These are phyloP conservation scores for Acanthoscelides obtectus DNA, from an alignment of 2,888 invertebrate genomes.

Conservation along the genomic window DNA sequence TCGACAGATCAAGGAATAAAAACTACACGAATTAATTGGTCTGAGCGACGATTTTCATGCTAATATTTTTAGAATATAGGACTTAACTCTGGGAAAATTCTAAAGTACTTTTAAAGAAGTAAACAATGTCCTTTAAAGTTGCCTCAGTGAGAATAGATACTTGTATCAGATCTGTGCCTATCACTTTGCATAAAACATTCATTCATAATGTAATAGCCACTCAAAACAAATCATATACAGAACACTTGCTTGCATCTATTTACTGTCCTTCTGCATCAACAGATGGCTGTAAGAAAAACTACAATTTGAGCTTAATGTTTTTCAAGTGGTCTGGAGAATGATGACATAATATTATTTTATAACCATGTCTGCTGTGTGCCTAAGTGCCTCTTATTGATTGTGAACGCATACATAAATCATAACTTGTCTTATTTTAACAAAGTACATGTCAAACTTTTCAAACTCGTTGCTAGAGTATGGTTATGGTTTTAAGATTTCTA, in stretches of 20 bases:
- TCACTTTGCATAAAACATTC: not conserved
- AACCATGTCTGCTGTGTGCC: not conserved
- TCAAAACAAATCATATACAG: not conserved
- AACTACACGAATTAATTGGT: too few relatives aligned
- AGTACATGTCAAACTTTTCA: not conserved
- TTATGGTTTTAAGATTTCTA: too few relatives aligned
- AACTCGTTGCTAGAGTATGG: not conserved
- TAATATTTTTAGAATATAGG: too few relatives aligned
- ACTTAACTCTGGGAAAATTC: too few relatives aligned
- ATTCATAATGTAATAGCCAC: not conserved
- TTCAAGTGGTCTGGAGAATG: not conserved
- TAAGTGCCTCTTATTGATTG: not conserved
- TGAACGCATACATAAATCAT: not conserved
- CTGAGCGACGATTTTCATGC: too few relatives aligned
- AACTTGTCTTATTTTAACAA: not conserved
- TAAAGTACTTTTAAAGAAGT: too few relatives aligned
- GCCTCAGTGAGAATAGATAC: too few relatives aligned
- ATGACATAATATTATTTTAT: not conserved
- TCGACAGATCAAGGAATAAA: too few relatives aligned
- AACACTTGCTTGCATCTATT: not conserved
- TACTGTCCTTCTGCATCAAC: not conserved
- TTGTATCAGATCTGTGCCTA: too few relatives aligned
- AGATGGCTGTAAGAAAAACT: not conserved
- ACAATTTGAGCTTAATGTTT: not conserved
- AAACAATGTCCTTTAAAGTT: too few relatives aligned